phyloP scores from a whole-genome alignment of 2,888 invertebrate species.

The Dioctria linearis region DNA sequence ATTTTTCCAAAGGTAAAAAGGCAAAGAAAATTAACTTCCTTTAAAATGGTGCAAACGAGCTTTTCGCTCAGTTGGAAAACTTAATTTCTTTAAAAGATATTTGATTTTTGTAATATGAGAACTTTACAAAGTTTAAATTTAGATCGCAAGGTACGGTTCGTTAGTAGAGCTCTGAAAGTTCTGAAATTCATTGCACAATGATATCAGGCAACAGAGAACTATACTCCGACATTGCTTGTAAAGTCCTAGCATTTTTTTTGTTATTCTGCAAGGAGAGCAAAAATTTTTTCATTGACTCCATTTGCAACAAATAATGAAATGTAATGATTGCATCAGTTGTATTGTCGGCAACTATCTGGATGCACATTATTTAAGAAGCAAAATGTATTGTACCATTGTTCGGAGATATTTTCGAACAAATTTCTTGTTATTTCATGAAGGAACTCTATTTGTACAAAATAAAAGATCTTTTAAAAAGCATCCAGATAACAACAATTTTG shows the following conservation, averaged over 20 bases:
- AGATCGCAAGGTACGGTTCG: constrained; percentile 27
- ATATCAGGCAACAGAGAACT: background rate
- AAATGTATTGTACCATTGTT: no score
- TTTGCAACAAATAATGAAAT: no score
- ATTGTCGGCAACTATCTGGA: background rate
- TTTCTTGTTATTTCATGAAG: no score
- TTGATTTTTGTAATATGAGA: constrained; percentile 46
- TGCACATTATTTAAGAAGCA: background rate
- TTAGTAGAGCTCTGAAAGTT: background rate
- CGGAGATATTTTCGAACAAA: no score
- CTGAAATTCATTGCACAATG: background rate
- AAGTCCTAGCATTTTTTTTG: no score
- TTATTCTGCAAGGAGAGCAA: no score
- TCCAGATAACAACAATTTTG: no score
- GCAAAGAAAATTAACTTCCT: constrained; percentile 20
- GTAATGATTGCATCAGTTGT: background rate
- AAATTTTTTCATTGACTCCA: no score
- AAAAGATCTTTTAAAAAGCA: no score
- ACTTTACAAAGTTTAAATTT: constrained; percentile 42
- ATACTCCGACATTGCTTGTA: no score
- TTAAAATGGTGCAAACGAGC: constrained; percentile 39
- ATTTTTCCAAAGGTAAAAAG: constrained; percentile 2
- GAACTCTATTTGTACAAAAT: no score
- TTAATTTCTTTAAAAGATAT: constrained; percentile 47
- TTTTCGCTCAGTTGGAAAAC: constrained; percentile 35